Evolutionary conservation across 2,888 invertebrate species (phyloP), one percentile per base, ranked within the genome.

Genomic region (Andrena hattorfiana): DNA sequence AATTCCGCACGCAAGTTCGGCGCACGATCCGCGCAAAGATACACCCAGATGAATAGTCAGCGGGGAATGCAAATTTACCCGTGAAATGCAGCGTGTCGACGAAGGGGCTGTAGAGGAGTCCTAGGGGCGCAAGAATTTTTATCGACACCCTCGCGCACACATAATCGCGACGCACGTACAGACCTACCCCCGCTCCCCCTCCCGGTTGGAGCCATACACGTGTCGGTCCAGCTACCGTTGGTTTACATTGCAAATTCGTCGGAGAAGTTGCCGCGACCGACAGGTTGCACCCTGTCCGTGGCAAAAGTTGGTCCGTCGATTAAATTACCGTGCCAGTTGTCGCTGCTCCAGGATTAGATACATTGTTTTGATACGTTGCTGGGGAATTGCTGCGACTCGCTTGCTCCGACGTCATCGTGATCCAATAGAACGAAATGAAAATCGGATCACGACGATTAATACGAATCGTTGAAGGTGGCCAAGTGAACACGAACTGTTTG

Each of bases 211-310:
- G 85, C 83, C 69, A 76, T 89, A 89, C 90, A 90, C 84, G 85
- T 89, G 89, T 91, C 89, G 85, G 84, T 85, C 85, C 83, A 77
- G 67, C 78, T 81, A 68, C 56, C 63, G 86, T 63, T 85, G 83
- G 92, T 93, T 93, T 93, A 93, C 91, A 93, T 93, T 93, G 93
- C 92, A 93, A 93, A 93, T 93, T 91, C 86, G 88, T 88, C 89
- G 85, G 81, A 85, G 89, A 92, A 92, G 89, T 86, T 86, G 82
- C 82, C 82, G 70, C 49, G 26, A 79, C 70, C 81, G 86, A 88
- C 90, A 88, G 86, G 79, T 81, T 85, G 85, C 78, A 75, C 71
- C 54, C 23, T 60, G 73, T 70, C 76, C 13, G 51, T 83, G 78
- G 77, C 89, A 84, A 87, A 91, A 91, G 89, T 92, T 89, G 88